Base-by-base conservation (phyloP, 2,113 vertebrate species). In the Gorsachius goisagi region DNA sequence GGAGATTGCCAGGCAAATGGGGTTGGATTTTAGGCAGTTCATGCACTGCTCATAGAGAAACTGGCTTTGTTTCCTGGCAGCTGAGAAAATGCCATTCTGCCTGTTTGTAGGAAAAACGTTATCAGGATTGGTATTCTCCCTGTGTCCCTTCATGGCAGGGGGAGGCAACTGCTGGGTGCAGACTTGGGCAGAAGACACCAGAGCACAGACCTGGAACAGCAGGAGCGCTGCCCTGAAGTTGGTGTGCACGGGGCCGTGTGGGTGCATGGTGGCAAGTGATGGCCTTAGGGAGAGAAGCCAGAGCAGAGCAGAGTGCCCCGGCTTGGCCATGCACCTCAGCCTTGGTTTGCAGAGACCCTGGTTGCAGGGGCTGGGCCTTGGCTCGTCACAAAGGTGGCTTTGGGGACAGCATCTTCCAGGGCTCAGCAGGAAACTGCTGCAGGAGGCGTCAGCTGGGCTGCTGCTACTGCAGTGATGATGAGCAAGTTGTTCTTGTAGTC, bases 81-180 rank as follows among this genome's bases (percentile, higher is more conserved):
- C 85, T 76, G 76, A 39, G 45, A 14, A 32, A 79, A 72, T 8
- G 0, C 22, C 4, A 3, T 53, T 28, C 52, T 88, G 89, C 56
- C 47, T 66, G 33, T 56, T 44, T 26, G 68, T 1, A 18, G 81
- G 93, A 37, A 79, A 74, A 82, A 37, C 1, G 1, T 5, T 5
- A 3, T 8, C 13, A 1, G 88, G 52, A 6, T 27, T 59, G 82
- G 68, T 12, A 7, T 80, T 84, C 35, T 58, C 55, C 50, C 32
- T 0, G 6, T 18, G 39, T 21, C 44, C 74, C 30, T 18, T 4
- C 0, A 3, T 0, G 1, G 60, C 55, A n/a, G n/a, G 11, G 49
- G 16, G 30, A 17, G 60, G 55, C 0, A 8, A 5, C 5, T 1
- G n/a, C 45, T 30, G 32, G 9, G 3, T 11, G 23, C 19, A 11